Percentiles rank a stretch among this genome's conserved stretches.
Conservation (phyloP, 1,140 invertebrate genomes). For the Brachionus rubens region DNA sequence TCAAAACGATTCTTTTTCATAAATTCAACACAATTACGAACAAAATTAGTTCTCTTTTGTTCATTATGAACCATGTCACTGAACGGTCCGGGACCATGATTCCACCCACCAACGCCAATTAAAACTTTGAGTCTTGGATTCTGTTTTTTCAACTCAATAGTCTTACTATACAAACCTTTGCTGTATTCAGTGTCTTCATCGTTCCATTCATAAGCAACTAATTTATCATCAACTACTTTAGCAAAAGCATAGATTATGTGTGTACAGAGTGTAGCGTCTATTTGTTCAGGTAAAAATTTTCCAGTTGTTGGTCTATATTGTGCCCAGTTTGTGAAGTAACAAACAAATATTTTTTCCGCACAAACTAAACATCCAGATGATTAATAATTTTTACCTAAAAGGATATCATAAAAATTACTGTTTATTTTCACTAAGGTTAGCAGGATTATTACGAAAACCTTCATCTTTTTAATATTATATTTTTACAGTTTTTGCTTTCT, state of each 20-base stretch:
- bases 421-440: not conserved
- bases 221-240: conserved; percentile 69
- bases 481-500: not conserved
- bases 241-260: conserved; percentile 92
- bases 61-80: conserved; percentile 76
- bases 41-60: not conserved
- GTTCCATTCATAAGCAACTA: conserved; percentile 79
- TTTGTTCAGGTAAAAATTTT: conserved; percentile 78
- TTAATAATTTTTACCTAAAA: not conserved
- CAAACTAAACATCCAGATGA: not conserved
- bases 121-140: conserved; percentile 71
- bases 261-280: conserved; percentile 79
- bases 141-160: not conserved
- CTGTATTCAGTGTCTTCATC: conserved; percentile 64
- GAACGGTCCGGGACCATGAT: conserved; percentile 69
- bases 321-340: conserved; percentile 91
- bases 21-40: conserved; percentile 47
- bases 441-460: not conserved
- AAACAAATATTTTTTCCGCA: conserved; percentile 62
- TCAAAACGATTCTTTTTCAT: conserved; percentile 61
- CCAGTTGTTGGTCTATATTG: conserved; percentile 78
- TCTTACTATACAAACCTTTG: not conserved
- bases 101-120: conserved; percentile 84
- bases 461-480: conserved; percentile 29
- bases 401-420: not conserved